phyloP scores from a whole-genome alignment of 1,140 invertebrate genomes.

The Coelopa frigida region DNA sequence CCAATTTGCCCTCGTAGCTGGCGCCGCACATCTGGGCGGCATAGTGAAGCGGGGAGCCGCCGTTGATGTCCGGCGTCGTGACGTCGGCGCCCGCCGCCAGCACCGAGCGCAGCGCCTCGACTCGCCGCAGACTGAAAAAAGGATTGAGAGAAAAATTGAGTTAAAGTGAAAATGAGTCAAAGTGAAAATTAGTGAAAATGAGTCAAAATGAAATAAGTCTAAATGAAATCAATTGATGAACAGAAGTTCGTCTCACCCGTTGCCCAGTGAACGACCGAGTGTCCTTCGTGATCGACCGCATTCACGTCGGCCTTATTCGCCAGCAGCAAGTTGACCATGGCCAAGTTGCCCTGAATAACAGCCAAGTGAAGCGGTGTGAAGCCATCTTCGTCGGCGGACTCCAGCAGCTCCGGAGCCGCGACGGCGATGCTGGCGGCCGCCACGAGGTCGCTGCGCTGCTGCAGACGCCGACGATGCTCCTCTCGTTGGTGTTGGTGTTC shows the following conservation, averaged over 20 bases:
- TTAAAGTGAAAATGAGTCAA: background rate
- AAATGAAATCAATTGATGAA: too few species aligned
- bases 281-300: conserved; percentile 83
- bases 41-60: conserved; percentile 93
- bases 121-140: conserved; percentile 74
- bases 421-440: conserved; percentile 54
- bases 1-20: conserved; percentile 57
- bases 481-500: too few species aligned
- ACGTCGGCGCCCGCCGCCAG: conserved; percentile 75
- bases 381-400: conserved; percentile 82
- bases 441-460: conserved; percentile 56
- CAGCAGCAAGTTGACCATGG: conserved; percentile 71
- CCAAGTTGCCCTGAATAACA: conserved; percentile 82
- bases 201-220: too few species aligned
- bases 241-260: too few species aligned
- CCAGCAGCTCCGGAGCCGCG: conserved; percentile 69
- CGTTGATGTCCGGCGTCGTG: conserved; percentile 83
- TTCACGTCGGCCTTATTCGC: conserved; percentile 80
- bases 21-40: conserved; percentile 92
- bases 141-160: background rate
- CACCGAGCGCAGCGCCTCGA: conserved; percentile 77
- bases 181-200: too few species aligned
- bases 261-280: conserved; percentile 97
- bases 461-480: too few species aligned
- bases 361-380: conserved; percentile 89